Base-by-base conservation (phyloP, 2,888 invertebrate species). In the Limnephilus rhombicus region DNA sequence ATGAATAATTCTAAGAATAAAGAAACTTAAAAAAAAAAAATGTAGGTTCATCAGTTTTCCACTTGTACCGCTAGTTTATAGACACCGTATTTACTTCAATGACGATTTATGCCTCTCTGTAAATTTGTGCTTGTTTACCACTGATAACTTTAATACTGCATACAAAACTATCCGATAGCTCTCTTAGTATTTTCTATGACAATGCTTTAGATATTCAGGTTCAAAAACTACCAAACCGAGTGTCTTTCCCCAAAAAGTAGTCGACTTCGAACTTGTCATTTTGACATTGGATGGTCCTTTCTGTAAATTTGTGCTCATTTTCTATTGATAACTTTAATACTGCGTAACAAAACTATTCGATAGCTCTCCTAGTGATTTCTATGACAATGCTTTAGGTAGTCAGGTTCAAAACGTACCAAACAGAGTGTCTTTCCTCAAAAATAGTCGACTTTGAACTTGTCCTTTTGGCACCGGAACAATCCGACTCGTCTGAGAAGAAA, bases 381-480 rank as follows among this genome's bases (percentile, higher is more conserved):
- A 9, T 68, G 68, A 68, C 68, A 31, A 90, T 49, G 45, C 18
- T 85, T 83, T 90, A 83, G 45, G 45, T 12, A 45, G 11, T 31
- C 41, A 7, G 29, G 80, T n/a, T 53, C 49, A 85, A 31, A 31
- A 80, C 41, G 41, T 80, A 80, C 86, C 41, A 80, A 41, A 68
- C 80, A 7, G 31, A 85, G 91, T 88, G 90, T 15, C 5, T 91
- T 91, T 91, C 68, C 91, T 85, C 31, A 85, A 91, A 85, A 91
- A 45, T 80, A 45, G 81, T 41, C 81, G 88, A 80, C 80, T 89
- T 89, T 90, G 68, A 85, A 90, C 85, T 90, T 80, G 83, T 53
- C 90, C 29, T 41, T 90, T 90, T 83, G 68, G 85, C 85, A 85
- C 85, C 85, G 68, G 49, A 85, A 80, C 83, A 82, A 90, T 82